These are phyloP conservation scores for Macaria liturata DNA, from an alignment of 2,888 invertebrate species.

Conservation along the genomic window DNA sequence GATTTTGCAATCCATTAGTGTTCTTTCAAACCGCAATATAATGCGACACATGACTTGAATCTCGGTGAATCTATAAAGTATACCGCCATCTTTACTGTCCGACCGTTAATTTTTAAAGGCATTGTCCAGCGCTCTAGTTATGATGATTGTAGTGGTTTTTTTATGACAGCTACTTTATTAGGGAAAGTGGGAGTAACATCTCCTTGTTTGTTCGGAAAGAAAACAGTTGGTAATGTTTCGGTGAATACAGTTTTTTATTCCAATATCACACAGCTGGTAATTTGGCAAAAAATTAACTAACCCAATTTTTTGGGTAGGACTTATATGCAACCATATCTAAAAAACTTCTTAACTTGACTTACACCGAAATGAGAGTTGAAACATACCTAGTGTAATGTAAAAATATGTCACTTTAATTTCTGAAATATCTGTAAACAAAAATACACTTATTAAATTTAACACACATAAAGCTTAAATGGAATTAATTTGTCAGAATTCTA, in stretches of 20 bases:
- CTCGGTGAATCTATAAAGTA: constrained; percentile 36
- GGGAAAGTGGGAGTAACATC: constrained; percentile 65
- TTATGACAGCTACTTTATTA: constrained; percentile 74
- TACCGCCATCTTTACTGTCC: constrained; percentile 31
- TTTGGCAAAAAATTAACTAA: no score
- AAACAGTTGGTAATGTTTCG: constrained; percentile 8
- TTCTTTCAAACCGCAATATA: constrained; percentile 11
- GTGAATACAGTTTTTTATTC: neutral
- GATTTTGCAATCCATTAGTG: constrained; percentile 8
- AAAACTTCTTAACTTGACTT: no score
- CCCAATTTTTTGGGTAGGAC: no score
- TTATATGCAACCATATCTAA: no score
- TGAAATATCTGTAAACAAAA: no score
- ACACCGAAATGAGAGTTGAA: no score
- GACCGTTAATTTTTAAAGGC: constrained; percentile 69
- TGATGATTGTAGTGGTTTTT: constrained; percentile 81
- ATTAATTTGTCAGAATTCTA: no score
- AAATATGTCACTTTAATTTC: no score
- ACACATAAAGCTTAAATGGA: no score
- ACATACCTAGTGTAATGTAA: no score
- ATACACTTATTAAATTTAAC: no score
- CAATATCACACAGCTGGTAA: no score
- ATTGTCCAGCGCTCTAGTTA: constrained; percentile 58
- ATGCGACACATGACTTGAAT: constrained; percentile 19
- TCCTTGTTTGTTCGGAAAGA: constrained; percentile 44